Conservation (phyloP, 2,797 vertebrate species). For the Pteronotus mesoamericanus region DNA sequence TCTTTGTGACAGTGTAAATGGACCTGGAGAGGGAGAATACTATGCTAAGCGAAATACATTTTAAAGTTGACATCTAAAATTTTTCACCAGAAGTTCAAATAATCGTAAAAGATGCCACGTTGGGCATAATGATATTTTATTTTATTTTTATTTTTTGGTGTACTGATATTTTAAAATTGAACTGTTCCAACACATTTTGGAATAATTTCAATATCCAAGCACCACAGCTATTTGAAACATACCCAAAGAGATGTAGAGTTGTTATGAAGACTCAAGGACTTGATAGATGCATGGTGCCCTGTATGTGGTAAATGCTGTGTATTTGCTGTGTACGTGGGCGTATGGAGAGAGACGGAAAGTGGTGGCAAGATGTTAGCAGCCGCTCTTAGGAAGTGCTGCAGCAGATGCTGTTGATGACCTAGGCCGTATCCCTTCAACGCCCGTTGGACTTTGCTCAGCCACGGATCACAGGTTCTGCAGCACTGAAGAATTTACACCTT, state of each 20-base stretch:
- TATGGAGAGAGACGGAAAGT: background rate
- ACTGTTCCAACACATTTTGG: background rate
- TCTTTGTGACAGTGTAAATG: background rate
- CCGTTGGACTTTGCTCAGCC: background rate
- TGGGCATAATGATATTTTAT: background rate
- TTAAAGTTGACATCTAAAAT: constrained; percentile 19
- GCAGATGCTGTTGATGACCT: background rate
- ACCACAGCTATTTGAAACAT: background rate
- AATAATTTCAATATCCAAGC: background rate
- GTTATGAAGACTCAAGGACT: background rate
- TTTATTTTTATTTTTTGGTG: background rate
- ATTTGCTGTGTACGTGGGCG: background rate
- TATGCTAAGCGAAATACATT: background rate
- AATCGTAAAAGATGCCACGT: constrained; percentile 13
- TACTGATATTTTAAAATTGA: background rate
- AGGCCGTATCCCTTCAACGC: background rate
- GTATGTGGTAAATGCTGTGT: background rate
- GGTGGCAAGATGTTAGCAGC: background rate
- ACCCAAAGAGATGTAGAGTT: background rate
- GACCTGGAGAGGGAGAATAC: background rate
- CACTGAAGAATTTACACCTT: background rate
- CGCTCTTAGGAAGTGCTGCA: background rate
- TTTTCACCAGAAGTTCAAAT: constrained; percentile 4
- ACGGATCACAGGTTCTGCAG: background rate
- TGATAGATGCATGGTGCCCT: background rate